Evolutionary conservation across 64 coral and sea anemone genomes (phyloP), one percentile per base, ranked within the genome.

Genomic region (Actinia equina): DNA sequence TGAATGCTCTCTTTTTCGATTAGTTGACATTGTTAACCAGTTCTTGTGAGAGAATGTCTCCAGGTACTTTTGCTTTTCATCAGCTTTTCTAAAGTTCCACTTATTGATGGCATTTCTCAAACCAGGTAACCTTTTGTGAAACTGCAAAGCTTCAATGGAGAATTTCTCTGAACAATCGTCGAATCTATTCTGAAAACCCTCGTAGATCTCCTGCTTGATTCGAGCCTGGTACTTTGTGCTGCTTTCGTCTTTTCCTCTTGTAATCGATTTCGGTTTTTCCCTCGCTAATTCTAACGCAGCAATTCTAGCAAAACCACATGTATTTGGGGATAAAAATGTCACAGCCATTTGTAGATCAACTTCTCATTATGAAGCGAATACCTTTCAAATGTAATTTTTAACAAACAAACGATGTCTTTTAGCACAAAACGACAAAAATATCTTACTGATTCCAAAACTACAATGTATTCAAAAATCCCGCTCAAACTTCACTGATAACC

Each of bases 11-110:
- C n/a, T n/a, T n/a, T n/a, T n/a, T n/a, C n/a, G n/a, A n/a, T n/a
- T n/a, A n/a, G n/a, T n/a, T n/a, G n/a, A n/a, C n/a, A n/a, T n/a
- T n/a, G n/a, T n/a, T n/a, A n/a, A n/a, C n/a, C n/a, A n/a, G n/a
- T n/a, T 92, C 59, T 92, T n/a, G 3, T 74, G n/a, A 46, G 77
- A 87, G 57, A 92, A 92, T 82, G 84, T 92, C 3, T 92, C 76
- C 7, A 92, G 19, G 60, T 87, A 92, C 59, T 87, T 87, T 52
- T 79, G 57, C 70, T 92, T 88, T 76, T 88, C 84, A 11, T 83
- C 59, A 3, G 77, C 46, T 83, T 87, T 92, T 43, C 85, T 87
- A 22, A 52, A 76, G 42, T 92, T 87, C 90, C 90, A 87, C 56
- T 84, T 84, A 59, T 84, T 84, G 19, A 84, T 84, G 2, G 49